Evolutionary conservation across 2,888 invertebrate species (phyloP), one percentile per base, ranked within the genome.

Genomic region (Dendrolimus houi): DNA sequence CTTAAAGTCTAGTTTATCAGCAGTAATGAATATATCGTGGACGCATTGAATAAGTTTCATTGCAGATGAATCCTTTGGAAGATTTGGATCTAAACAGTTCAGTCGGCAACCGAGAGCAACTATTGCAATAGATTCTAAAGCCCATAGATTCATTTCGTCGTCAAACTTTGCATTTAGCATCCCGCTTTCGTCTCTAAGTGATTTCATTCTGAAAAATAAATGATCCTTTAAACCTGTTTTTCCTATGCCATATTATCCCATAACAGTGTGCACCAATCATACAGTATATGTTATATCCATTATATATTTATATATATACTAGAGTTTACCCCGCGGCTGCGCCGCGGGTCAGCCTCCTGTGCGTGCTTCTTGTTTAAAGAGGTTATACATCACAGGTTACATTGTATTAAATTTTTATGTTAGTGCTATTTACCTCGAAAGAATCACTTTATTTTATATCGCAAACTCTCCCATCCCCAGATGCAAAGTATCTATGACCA

Each of bases 71-170:
- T 85, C 75, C n/a, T 75, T 72, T 0, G 81, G 67, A 9, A 87
- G 62, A 54, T 81, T 74, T 0, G 76, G 66, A 54, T 82, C 73
- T 1, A 89, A 70, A 59, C 85, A 85, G 57, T 84, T 81, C 0
- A 89, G 67, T 0, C 88, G 75, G 9, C 75, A 74, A 0, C 89
- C 89, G 7, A 89, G 65, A 1, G 85, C 84, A 0, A 89, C 82
- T 54, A 85, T 73, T 0, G 75, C 81, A 12, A 85, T 80, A 0
- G 92, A 93, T 72, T 94, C 94, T 41, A 94, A 72, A 0, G 93
- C 89, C 94, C 94, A 94, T 64, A 92, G 87, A 62, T 92, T 91
- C 67, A 93, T 80, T 75, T 93, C 92, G 29, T 85, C 82, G 55
- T 84, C 76, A 54, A 94, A 92, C 60, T 92, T 87, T 0, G 79